Base-by-base conservation (phyloP, 2,888 invertebrate species). In the Lapara coniferarum region DNA sequence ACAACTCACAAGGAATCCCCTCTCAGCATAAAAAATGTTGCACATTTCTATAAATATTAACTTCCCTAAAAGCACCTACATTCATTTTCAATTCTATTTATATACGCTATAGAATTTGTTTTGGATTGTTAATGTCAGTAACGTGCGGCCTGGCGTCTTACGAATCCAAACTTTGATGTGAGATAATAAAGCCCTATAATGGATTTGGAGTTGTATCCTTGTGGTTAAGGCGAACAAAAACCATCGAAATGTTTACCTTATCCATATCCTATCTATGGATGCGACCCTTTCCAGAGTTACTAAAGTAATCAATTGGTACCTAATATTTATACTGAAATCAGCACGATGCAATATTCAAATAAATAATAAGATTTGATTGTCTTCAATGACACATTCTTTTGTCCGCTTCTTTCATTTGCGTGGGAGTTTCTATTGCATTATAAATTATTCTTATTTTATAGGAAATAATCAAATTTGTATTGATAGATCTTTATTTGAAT, bases 171-270 rank as follows among this genome's bases (percentile, higher is more conserved):
- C 86, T 87, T 89, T 90, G 86, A 90, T 88, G 85, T 83, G 81
- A 89, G 88, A 89, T 90, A 89, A 90, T 91, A 91, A 90, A 91
- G 89, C 83, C 83, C 84, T 88, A 87, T 90, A 91, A 91, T 90
- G 89, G 87, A 89, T 90, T 88, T 84, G 83, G 83, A 86, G 86
- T 85, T 82, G 82, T 87, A 81, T 78, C 81, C 81, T 79, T 86
- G 86, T 82, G 88, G 86, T 85, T 81, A 82, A 76, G 80, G 78
- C 81, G 79, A 81, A 86, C 75, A 84, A 87, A 87, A 88, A 85
- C 82, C 69, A 69, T 74, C 74, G 76, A 78, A 85, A 85, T 80
- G 82, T 82, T 81, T 82, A 82, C 80, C 79, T 78, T 78, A 77
- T 76, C 80, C 79, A 78, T 78, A 77, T 76, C 79, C 78, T 79